Evolutionary conservation across 53 echinoderm and acorn worm genomes (phyloP).

Genomic region (Paracentrotus lividus): DNA sequence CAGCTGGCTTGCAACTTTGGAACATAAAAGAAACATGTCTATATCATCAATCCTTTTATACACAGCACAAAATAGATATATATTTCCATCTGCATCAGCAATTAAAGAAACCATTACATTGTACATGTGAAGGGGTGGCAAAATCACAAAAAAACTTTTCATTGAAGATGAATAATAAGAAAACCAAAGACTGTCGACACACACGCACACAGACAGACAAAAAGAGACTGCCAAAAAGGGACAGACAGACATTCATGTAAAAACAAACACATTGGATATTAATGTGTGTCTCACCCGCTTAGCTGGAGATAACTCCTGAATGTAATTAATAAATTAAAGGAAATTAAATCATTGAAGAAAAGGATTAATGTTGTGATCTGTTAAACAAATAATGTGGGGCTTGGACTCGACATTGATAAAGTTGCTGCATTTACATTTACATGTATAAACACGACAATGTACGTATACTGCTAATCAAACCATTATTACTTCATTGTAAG

Average conservation of each 20-base stretch:
- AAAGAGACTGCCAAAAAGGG: background rate
- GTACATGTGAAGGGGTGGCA: too few relatives aligned
- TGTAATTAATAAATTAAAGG: conserved; percentile 39
- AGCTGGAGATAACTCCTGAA: conserved; percentile 69
- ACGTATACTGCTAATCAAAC: too few relatives aligned
- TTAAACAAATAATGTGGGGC: background rate
- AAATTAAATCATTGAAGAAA: background rate
- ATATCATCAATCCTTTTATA: background rate
- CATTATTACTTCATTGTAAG: too few relatives aligned
- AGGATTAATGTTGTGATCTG: background rate
- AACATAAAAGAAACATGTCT: background rate
- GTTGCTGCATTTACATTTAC: too few relatives aligned
- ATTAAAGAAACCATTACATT: background rate
- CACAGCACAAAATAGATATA: background rate
- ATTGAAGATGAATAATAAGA: background rate
- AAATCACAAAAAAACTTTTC: background rate
- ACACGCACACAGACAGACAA: background rate
- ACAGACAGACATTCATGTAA: background rate
- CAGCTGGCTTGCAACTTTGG: background rate
- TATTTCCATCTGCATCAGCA: background rate
- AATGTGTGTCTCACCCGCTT: conserved; percentile 61
- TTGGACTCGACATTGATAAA: too few relatives aligned
- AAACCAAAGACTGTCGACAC: background rate
- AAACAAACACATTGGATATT: conserved; percentile 12
- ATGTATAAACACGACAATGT: too few relatives aligned